phyloP scores from a whole-genome alignment of 2,113 vertebrate species.

The Ceratotherium simum region DNA sequence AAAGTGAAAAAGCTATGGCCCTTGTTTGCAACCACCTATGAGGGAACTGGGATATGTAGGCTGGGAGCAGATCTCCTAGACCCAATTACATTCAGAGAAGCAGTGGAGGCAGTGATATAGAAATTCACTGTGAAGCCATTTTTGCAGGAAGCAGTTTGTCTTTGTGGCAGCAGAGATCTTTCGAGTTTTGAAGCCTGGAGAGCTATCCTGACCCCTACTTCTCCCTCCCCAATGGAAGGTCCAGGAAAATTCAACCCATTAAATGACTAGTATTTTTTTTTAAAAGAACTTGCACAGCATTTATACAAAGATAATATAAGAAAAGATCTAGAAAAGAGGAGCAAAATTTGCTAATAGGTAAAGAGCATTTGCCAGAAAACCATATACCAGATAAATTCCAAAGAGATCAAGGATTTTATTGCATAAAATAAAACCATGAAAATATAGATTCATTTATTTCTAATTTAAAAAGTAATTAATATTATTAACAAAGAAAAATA shows the following conservation, averaged over 20 bases:
- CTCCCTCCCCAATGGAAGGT: not conserved
- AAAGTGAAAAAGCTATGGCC: rapidly evolving
- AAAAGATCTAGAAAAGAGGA: not conserved
- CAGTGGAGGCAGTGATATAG: not conserved
- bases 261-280: not conserved
- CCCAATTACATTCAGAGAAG: not conserved
- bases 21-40: not conserved
- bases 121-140: not conserved
- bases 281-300: not conserved
- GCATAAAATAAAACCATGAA: not conserved
- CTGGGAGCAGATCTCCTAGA: not conserved
- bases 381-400: not conserved
- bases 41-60: not conserved
- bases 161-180: not conserved
- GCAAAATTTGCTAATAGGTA: not conserved
- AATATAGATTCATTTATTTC: not conserved
- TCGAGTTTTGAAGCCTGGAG: not conserved
- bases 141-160: not conserved
- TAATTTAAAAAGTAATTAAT: not conserved
- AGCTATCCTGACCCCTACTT: not conserved
- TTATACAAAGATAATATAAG: not conserved
- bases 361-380: not conserved
- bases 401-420: not conserved
- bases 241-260: not conserved
- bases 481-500: not conserved